Evolutionary conservation across 2,113 vertebrate species (phyloP).

Genomic region (Eulemur rufifrons): DNA sequence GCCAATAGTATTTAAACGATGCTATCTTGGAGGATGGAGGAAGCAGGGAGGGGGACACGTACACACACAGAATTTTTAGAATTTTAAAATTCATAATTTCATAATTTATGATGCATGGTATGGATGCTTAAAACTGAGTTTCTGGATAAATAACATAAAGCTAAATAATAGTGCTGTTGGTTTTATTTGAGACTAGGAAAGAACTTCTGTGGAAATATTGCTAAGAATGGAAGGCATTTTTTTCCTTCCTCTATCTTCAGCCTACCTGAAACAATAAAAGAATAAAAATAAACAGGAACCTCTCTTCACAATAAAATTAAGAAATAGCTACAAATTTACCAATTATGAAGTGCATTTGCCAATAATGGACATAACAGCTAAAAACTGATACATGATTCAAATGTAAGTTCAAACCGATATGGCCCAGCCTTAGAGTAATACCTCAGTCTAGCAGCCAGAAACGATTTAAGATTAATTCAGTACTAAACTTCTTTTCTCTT

Average conservation of each 20-base stretch:
- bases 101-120: neutral
- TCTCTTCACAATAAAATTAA: neutral
- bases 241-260: neutral
- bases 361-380: neutral
- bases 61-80: neutral
- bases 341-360: neutral
- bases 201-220: neutral
- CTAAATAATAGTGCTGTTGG: neutral
- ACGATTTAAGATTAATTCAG: neutral
- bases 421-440: neutral
- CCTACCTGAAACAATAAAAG: neutral
- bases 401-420: neutral
- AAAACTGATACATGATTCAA: neutral
- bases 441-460: neutral
- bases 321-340: neutral
- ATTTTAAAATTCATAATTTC: neutral
- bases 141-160: neutral
- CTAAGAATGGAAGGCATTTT: neutral
- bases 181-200: slow-evolving; percentile 37
- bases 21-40: neutral
- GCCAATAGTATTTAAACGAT: neutral
- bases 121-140: neutral
- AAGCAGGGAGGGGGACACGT: neutral
- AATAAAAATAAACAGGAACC: neutral
- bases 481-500: neutral